Conservation (phyloP, 2,797 vertebrate genomes). For the Ctenosaura bakeri region DNA sequence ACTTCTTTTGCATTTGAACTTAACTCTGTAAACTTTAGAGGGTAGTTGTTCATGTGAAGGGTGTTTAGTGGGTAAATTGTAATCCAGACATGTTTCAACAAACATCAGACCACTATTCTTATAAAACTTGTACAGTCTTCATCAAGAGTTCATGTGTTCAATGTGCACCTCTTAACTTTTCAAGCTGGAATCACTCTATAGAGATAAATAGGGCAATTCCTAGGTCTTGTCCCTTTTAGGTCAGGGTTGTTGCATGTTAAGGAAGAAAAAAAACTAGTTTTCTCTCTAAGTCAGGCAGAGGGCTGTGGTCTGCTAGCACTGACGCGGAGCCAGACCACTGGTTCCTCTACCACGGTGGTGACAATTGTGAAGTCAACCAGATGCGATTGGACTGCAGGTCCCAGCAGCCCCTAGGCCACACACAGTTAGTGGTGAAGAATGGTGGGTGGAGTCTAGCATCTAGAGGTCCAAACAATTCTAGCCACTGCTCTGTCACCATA, state of each 20-base stretch:
- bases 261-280: fast-evolving
- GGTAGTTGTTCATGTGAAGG: background rate
- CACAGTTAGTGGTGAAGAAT: too few species aligned
- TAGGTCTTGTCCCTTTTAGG: fast-evolving
- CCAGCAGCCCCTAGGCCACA: too few species aligned
- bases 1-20: background rate
- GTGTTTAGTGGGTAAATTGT: background rate
- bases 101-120: background rate
- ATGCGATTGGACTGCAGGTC: too few species aligned
- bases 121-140: background rate
- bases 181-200: background rate
- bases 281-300: background rate
- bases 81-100: slow-evolving; percentile 7
- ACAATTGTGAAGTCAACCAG: too few species aligned
- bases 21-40: too few species aligned
- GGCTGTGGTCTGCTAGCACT: fast-evolving
- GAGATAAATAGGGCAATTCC: slow-evolving; percentile 41
- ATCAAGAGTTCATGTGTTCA: slow-evolving; percentile 11
- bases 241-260: background rate
- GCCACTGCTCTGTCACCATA: background rate
- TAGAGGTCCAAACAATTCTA: too few species aligned
- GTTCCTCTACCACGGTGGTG: background rate
- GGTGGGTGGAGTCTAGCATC: too few species aligned
- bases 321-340: background rate
- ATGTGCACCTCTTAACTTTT: background rate